Percentiles rank a stretch among this genome's conserved stretches.
Conservation (phyloP, 2,888 invertebrate genomes). For the Cephus sareptanus region DNA sequence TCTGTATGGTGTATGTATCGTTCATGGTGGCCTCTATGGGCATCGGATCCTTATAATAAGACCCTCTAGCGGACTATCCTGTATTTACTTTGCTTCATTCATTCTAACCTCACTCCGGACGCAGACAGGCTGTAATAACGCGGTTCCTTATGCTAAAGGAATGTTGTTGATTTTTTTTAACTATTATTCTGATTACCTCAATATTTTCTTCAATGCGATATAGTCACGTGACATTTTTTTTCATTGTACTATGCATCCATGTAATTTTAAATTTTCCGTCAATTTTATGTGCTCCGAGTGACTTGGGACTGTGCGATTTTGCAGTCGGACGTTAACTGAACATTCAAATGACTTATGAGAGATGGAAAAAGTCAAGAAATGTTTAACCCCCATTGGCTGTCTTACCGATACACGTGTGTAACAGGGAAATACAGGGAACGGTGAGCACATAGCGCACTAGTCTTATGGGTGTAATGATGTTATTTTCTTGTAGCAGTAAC, state of each 20-base stretch:
- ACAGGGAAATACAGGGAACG: background rate
- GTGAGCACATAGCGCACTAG: slow-evolving; percentile 9
- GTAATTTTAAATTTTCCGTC: background rate
- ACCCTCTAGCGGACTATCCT: background rate
- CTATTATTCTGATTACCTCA: background rate
- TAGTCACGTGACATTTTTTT: background rate
- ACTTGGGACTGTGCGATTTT: background rate
- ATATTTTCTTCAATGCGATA: background rate
- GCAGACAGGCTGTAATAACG: background rate
- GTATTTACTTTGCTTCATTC: background rate
- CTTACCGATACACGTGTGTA: background rate
- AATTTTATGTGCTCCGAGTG: background rate
- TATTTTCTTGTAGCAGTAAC: slow-evolving; percentile 56
- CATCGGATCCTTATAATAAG: background rate
- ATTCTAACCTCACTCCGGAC: background rate
- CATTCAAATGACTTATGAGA: background rate
- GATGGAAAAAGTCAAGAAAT: background rate
- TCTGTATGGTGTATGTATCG: background rate
- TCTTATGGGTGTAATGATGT: slow-evolving; percentile 54
- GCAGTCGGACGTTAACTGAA: background rate
- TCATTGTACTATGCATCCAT: background rate
- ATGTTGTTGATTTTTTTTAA: background rate
- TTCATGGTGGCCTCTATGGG: background rate
- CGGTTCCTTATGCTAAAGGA: background rate
- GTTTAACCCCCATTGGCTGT: background rate